phyloP scores from a whole-genome alignment of 2,888 invertebrate genomes.

The Synergus itoensis region DNA sequence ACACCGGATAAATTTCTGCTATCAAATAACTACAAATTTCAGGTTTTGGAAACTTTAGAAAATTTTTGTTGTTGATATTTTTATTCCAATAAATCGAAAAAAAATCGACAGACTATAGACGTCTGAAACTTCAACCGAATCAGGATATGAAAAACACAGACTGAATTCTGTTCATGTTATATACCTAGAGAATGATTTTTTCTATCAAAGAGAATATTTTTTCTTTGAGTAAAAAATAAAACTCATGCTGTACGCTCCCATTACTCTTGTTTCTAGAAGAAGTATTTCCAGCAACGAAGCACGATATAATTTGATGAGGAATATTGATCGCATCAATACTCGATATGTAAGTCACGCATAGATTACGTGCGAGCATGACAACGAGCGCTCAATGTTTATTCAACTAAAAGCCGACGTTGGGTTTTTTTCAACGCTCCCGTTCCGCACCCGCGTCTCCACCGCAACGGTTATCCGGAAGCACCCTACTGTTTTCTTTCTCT shows the following conservation, averaged over 20 bases:
- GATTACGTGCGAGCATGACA: constrained; percentile 59
- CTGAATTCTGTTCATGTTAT: not conserved
- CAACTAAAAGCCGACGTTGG: constrained; percentile 66
- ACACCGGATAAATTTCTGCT: no score
- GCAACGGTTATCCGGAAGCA: constrained; percentile 46
- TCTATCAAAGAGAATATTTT: constrained; percentile 35
- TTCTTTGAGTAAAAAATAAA: constrained; percentile 44
- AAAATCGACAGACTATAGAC: no score
- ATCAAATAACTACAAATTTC: no score
- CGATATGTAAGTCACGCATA: constrained; percentile 56
- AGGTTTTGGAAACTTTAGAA: no score
- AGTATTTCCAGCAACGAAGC: constrained; percentile 50
- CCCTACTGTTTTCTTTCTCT: constrained; percentile 54
- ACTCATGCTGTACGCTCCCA: constrained; percentile 24
- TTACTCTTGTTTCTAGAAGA: constrained; percentile 42
- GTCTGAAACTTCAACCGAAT: no score
- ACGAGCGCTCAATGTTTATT: constrained; percentile 63
- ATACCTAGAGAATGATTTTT: constrained; percentile 37
- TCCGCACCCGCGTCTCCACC: not conserved
- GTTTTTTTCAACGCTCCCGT: not conserved
- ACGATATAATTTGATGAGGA: constrained; percentile 40
- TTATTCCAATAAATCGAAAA: no score
- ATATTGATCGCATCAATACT: constrained; percentile 55
- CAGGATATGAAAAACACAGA: no score
- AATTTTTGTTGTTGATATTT: no score